Evolutionary conservation across 2,888 invertebrate species (phyloP), one percentile per base, ranked within the genome.

Genomic region (Amphipyra tragopoginis): DNA sequence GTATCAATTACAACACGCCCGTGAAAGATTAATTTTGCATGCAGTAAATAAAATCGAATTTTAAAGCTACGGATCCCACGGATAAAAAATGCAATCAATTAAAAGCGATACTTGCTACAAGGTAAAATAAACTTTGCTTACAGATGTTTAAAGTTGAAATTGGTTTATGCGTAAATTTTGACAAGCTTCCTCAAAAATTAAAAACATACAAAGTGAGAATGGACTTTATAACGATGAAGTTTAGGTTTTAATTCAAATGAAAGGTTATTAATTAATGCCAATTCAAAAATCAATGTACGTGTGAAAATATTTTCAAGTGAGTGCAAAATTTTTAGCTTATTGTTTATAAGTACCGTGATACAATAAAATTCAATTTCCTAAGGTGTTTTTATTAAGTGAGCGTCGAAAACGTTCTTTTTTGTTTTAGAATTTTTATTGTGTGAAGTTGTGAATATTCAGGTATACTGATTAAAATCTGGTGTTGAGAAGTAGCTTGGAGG

Each of bases 351-450:
- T 62, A 34, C 62, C 51, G 42, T 26, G 63, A 68, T 65, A 56
- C 56, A 42, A 64, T 62, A 36, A 48, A 61, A 62, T 60, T 73
- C n/a, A 61, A 73, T 65, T 65, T 62, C 55, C 33, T n/a, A 49
- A 68, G 80, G 80, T 77, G 77, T 72, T 72, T 67, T 51, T 65
- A 15, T 54, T 38, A 61, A 65, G 15, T 65, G 71, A 49, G 52
- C 60, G 38, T 38, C 38, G 42, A 0, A 42, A 54, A 7, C 43
- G 14, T 43, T 65, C 34, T 65, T 58, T 40, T 60, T 43, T 53
- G n/a, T 47, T 48, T 36, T 26, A 26, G 8, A 9, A 6, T 42
- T 33, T 51, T 54, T 55, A 39, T 74, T 49, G 45, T 61, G 21
- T 11, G 7, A 45, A 75, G 67, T 54, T 70, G 64, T 58, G 75